These are phyloP conservation scores for Coregonus ussuriensis DNA, from an alignment of 2,797 vertebrate genomes.

Conservation along the genomic window DNA sequence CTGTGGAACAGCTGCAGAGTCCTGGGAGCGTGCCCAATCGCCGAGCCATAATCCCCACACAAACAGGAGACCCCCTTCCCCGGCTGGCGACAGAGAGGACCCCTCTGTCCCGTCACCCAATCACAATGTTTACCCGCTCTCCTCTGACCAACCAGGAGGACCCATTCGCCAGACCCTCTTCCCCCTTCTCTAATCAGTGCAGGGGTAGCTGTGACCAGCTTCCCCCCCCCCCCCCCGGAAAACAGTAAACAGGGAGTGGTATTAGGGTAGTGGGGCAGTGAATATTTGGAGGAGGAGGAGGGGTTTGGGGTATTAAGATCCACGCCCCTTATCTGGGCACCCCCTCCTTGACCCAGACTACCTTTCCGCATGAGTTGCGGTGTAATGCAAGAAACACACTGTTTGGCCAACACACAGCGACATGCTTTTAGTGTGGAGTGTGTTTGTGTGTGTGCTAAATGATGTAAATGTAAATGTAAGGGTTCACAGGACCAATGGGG, in stretches of 20 bases:
- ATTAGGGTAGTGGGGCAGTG: conserved; percentile 6
- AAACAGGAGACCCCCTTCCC: conserved; percentile 47
- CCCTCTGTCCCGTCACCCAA: conserved; percentile 21
- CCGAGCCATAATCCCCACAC: conserved; percentile 69
- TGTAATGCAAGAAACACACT: conserved; percentile 32
- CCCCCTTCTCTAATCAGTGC: conserved; percentile 53
- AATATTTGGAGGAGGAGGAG: conserved; percentile 13
- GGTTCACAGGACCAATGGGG: neutral
- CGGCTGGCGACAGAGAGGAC: conserved; percentile 4
- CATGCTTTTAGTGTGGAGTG: conserved; percentile 42
- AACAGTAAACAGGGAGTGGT: conserved; percentile 24
- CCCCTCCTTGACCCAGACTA: conserved; percentile 55
- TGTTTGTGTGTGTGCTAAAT: conserved; percentile 23
- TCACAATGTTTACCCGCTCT: neutral
- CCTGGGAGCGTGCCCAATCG: conserved; percentile 69
- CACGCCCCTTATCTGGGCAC: conserved; percentile 56
- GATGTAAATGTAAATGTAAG: conserved; percentile 1
- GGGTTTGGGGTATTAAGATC: conserved; percentile 16
- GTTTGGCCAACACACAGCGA: conserved; percentile 41
- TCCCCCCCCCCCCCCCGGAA: neutral
- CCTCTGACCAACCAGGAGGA: conserved; percentile 48
- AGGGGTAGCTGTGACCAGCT: conserved; percentile 40
- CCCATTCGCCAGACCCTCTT: conserved; percentile 29
- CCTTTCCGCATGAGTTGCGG: conserved; percentile 56
- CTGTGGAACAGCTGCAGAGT: conserved; percentile 57